Evolutionary conservation across 2,113 vertebrate genomes (phyloP).

Genomic region (Hypomesus transpacificus): DNA sequence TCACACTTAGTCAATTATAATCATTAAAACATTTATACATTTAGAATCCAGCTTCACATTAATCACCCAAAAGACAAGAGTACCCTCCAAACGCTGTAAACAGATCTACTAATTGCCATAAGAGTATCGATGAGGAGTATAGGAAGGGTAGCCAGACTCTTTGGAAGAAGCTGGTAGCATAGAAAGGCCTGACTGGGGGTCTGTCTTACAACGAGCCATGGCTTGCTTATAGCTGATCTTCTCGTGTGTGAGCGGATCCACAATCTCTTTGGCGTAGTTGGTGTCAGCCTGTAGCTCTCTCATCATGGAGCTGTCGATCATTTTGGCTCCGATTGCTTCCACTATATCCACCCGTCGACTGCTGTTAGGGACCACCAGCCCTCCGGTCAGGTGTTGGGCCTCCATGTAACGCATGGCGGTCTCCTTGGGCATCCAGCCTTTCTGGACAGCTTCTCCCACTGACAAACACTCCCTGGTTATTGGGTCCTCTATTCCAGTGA

Average conservation of each 20-base stretch:
- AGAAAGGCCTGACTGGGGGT: slow-evolving; percentile 77
- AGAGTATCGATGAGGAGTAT: slow-evolving; percentile 45
- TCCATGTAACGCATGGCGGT: slow-evolving; percentile 81
- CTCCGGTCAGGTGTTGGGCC: slow-evolving; percentile 88
- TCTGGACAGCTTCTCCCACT: slow-evolving; percentile 88
- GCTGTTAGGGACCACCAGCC: slow-evolving; percentile 83
- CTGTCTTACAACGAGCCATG: slow-evolving; percentile 80
- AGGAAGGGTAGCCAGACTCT: slow-evolving; percentile 44
- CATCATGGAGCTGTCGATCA: slow-evolving; percentile 80
- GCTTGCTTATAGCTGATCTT: slow-evolving; percentile 91
- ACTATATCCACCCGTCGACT: slow-evolving; percentile 73
- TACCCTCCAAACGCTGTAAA: slow-evolving; percentile 46
- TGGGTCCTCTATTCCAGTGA: slow-evolving; percentile 88
- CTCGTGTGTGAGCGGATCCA: slow-evolving; percentile 86
- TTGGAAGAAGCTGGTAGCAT: slow-evolving; percentile 76
- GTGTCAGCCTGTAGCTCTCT: slow-evolving; percentile 81
- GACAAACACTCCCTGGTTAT: slow-evolving; percentile 82
- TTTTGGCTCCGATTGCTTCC: slow-evolving; percentile 77
- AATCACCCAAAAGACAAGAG: slow-evolving; percentile 23
- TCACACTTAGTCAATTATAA: slow-evolving; percentile 34
- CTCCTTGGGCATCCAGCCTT: slow-evolving; percentile 89
- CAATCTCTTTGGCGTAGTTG: slow-evolving; percentile 80
- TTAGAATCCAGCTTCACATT: slow-evolving; percentile 7
- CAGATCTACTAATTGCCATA: slow-evolving; percentile 50
- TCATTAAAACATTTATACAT: slow-evolving; percentile 16